Evolutionary conservation across 2,888 invertebrate genomes (phyloP), one percentile per base, ranked within the genome.

Genomic region (Ochropacha duplaris): DNA sequence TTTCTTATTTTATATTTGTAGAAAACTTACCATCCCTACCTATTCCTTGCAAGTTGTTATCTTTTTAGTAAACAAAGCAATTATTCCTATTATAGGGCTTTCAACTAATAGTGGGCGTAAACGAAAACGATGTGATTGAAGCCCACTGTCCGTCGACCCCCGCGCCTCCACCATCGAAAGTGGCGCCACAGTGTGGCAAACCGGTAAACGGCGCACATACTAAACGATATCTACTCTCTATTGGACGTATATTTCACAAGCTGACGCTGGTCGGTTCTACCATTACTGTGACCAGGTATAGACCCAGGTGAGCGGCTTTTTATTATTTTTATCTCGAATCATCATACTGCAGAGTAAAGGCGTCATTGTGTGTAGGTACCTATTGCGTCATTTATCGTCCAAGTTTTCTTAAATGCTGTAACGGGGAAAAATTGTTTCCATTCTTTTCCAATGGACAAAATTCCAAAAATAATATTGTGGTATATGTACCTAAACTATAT

Each of bases 181-280:
- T 93, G 28, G 91, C 93, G 26, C 92, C 92, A 0, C 92, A 93
- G 50, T 81, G 82, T 54, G 81, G 86, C 49, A 93, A 94, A 61
- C 79, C 77, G 55, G 52, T 66, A 4, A 82, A 86, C 61, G 72
- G 77, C 1, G 83, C 88, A 4, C 83, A 87, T 0, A 94, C 94
- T 14, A 96, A 97, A 78, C 96, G 97, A 70, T 98, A 96, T 87
- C 93, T 97, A 58, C 92, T 99, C 50, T 99, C 99, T 60, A 99
- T 99, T 72, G 99, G 99, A 2, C 93, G 99, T 65, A 96, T 99
- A 79, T 99, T 99, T 90, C 99, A 99, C 83, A 97, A 96, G 79
- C 95, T 99, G 65, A 95, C 96, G 0, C 89, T 99, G 0, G 95
- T 94, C 54, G 98, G 97, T 22, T 97, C 97, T 61, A 96, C 96